These are phyloP conservation scores for Trialeurodes vaporariorum DNA, from an alignment of 1,140 invertebrate genomes.

Conservation along the genomic window DNA sequence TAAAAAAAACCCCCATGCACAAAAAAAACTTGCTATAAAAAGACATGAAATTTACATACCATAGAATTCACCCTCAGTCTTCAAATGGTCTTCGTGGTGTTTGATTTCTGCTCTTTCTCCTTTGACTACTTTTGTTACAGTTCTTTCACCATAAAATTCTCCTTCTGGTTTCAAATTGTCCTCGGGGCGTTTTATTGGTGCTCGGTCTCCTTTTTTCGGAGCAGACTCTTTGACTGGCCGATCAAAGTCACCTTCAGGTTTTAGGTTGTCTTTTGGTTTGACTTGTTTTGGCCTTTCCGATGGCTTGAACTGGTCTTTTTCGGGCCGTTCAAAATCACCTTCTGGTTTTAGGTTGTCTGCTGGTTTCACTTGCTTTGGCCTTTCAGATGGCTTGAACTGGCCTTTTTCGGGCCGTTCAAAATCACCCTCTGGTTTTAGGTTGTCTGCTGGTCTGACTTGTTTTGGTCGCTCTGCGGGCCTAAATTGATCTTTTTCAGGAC, in stretches of 20 bases:
- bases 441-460: conserved; percentile 44
- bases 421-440: conserved; percentile 48
- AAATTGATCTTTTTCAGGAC: conserved; percentile 32
- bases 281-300: too few species aligned
- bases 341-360: conserved; percentile 38
- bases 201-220: conserved; percentile 32
- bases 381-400: conserved; percentile 40
- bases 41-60: too few species aligned
- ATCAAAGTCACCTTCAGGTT: too few species aligned
- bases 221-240: conserved; percentile 11
- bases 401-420: conserved; percentile 40
- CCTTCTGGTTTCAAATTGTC: conserved; percentile 43
- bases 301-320: too few species aligned
- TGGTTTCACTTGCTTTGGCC: conserved; percentile 25
- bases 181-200: conserved; percentile 26
- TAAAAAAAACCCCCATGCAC: neutral
- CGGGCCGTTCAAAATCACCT: too few species aligned
- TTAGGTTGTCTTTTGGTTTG: too few species aligned
- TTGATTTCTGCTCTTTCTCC: conserved; percentile 43
- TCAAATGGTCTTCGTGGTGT: conserved; percentile 41
- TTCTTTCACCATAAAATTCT: conserved; percentile 31
- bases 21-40: neutral
- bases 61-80: conserved; percentile 30
- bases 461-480: conserved; percentile 26
- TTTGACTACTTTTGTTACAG: conserved; percentile 22